A percentile compares a stretch with the other conserved stretches of the same genome.
Evolutionary conservation across 2,113 vertebrate species (phyloP).

Genomic region (Leptodactylus fuscus): DNA sequence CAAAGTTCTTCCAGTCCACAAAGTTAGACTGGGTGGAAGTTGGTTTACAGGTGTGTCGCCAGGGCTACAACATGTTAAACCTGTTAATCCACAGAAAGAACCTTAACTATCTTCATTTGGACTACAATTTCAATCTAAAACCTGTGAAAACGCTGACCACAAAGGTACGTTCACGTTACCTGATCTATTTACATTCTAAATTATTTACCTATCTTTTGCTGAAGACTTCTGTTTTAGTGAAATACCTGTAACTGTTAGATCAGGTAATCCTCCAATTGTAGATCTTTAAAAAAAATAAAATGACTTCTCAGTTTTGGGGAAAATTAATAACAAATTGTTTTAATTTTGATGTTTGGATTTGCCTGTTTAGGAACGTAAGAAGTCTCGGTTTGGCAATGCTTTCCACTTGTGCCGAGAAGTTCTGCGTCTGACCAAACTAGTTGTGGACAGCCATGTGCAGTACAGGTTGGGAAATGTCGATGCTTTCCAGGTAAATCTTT

Average conservation of each 20-base stretch:
- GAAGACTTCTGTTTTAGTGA: too few species aligned
- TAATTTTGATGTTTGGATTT: neutral
- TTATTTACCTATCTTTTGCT: too few species aligned
- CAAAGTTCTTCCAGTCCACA: slow-evolving; percentile 98
- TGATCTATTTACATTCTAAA: too few species aligned
- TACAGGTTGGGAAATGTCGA: slow-evolving; percentile 98
- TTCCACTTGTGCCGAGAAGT: slow-evolving; percentile 97
- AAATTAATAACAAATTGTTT: too few species aligned
- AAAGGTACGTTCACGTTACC: slow-evolving; percentile 77
- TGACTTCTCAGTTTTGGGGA: too few species aligned
- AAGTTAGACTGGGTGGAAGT: slow-evolving; percentile 99
- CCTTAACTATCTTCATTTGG: slow-evolving; percentile 96
- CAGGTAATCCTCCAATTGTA: too few species aligned
- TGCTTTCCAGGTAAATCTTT: slow-evolving; percentile 87
- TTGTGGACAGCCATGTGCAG: slow-evolving; percentile 98
- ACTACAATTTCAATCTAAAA: slow-evolving; percentile 99
- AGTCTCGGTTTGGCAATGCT: slow-evolving; percentile 96
- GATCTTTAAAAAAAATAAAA: too few species aligned
- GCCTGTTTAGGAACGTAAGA: slow-evolving; percentile 88
- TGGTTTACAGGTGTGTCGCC: slow-evolving; percentile 94
- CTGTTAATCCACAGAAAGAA: slow-evolving; percentile 98
- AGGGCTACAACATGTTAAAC: slow-evolving; percentile 99
- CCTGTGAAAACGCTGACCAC: slow-evolving; percentile 98
- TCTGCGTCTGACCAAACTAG: slow-evolving; percentile 93
- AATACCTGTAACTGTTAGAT: too few species aligned